Evolutionary conservation across 2,888 invertebrate genomes (phyloP).

Genomic region (Epistrophe grossulariae): DNA sequence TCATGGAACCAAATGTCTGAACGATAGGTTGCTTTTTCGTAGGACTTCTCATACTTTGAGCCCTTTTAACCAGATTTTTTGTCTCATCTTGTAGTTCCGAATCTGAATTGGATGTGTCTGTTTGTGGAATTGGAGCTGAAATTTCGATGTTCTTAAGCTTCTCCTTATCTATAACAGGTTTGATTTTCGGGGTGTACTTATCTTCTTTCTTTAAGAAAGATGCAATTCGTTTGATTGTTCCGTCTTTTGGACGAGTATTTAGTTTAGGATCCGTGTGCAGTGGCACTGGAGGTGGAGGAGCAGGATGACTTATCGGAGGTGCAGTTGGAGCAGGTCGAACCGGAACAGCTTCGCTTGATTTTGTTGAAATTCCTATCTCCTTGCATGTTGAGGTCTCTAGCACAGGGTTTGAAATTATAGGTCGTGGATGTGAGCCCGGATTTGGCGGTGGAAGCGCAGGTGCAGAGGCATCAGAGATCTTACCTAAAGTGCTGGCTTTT

Average conservation of each 20-base stretch:
- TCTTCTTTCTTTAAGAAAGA: constrained; percentile 89
- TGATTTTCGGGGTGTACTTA: constrained; percentile 87
- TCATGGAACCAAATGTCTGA: constrained; percentile 93
- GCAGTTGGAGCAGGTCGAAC: constrained; percentile 85
- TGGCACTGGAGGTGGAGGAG: constrained; percentile 85
- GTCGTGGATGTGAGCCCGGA: constrained; percentile 87
- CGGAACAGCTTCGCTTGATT: constrained; percentile 82
- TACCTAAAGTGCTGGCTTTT: constrained; percentile 74
- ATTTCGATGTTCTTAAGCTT: constrained; percentile 91
- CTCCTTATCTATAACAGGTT: constrained; percentile 89
- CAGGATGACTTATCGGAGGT: constrained; percentile 81
- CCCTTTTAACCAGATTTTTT: constrained; percentile 86
- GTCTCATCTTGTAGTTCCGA: constrained; percentile 84
- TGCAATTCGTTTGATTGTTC: constrained; percentile 89
- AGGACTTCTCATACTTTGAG: constrained; percentile 92
- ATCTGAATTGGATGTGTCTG: constrained; percentile 86
- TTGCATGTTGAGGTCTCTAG: constrained; percentile 91
- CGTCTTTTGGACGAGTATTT: constrained; percentile 86
- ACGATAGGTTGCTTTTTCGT: constrained; percentile 86
- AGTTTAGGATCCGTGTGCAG: constrained; percentile 82
- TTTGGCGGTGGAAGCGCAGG: constrained; percentile 88
- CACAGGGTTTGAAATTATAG: constrained; percentile 92
- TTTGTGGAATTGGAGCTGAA: constrained; percentile 90
- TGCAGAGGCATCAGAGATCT: constrained; percentile 42
- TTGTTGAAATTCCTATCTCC: constrained; percentile 78